phyloP scores from a whole-genome alignment of 2,113 vertebrate genomes.

The Alethe castanea region DNA sequence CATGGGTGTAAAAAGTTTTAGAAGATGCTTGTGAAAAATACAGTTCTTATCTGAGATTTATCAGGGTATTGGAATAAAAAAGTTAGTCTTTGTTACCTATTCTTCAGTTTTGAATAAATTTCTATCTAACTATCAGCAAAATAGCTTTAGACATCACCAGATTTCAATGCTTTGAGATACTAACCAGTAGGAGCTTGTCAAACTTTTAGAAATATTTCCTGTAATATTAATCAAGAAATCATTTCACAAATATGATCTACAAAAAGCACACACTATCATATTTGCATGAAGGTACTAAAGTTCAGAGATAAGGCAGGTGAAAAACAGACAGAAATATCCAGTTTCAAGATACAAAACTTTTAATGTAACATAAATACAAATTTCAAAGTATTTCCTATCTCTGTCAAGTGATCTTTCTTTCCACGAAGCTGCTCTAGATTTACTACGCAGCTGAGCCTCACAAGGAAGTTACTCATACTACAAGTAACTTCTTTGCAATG shows the following conservation, averaged over 20 bases:
- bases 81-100: neutral
- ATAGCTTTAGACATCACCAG: neutral
- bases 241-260: neutral
- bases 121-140: neutral
- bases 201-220: neutral
- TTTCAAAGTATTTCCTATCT: neutral
- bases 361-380: neutral
- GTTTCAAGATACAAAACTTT: neutral
- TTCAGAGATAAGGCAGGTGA: neutral
- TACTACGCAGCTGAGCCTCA: neutral
- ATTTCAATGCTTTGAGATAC: neutral
- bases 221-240: neutral
- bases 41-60: neutral
- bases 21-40: neutral
- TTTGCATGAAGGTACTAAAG: neutral
- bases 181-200: neutral
- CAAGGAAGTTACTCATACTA: neutral
- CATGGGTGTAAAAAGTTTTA: neutral
- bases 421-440: neutral
- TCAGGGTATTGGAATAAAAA: neutral
- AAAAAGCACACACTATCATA: neutral
- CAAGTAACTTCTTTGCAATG: neutral
- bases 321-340: neutral
- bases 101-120: neutral
- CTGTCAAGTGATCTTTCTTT: neutral